phyloP scores from a whole-genome alignment of 2,797 vertebrate species.

The Micrastur ruficollis region DNA sequence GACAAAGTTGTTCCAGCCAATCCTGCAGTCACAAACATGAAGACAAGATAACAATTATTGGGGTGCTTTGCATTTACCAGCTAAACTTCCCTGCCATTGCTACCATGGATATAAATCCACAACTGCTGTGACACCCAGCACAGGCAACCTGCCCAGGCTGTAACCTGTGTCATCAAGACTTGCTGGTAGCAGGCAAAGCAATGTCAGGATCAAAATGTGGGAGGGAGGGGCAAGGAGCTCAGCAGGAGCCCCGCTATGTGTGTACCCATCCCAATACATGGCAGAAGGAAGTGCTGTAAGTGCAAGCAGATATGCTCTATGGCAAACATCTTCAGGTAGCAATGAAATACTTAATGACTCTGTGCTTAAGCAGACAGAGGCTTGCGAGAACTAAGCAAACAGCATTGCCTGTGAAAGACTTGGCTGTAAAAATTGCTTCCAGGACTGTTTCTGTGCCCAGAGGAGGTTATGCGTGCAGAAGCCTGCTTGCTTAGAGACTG shows the following conservation, averaged over 20 bases:
- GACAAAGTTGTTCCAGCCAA: rapidly evolving
- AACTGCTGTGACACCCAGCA: no score
- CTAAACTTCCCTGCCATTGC: background rate
- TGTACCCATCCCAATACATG: background rate
- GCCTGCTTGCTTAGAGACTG: background rate
- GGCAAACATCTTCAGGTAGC: background rate
- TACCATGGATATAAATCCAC: background rate
- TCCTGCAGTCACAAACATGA: background rate
- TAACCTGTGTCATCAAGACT: background rate
- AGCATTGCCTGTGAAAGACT: background rate
- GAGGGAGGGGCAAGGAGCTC: background rate
- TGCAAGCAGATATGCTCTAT: background rate
- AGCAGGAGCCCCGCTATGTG: background rate
- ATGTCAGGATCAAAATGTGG: background rate
- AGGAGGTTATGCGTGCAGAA: background rate
- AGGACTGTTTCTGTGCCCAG: background rate
- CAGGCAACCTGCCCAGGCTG: background rate
- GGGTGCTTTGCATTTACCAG: background rate
- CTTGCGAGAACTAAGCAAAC: background rate
- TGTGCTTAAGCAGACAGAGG: background rate
- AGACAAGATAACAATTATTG: background rate
- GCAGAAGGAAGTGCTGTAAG: background rate
- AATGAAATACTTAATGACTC: background rate
- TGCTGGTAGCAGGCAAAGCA: background rate
- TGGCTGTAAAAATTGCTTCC: background rate